Evolutionary conservation across 92 coral and sea anemone species (phyloP).

Genomic region (Muricea muricata): DNA sequence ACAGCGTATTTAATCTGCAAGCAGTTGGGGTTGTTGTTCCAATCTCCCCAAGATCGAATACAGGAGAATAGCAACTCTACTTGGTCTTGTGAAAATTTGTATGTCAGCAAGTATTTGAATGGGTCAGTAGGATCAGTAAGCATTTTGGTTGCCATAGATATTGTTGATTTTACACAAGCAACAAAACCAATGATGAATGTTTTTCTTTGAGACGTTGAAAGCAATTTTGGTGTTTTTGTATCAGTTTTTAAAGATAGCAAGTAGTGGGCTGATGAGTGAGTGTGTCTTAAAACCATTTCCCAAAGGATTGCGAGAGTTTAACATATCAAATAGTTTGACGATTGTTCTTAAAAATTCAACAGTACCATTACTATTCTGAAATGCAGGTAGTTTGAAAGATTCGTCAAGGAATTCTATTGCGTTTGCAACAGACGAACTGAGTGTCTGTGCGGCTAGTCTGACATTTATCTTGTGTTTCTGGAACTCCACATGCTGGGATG

Average conservation of each 20-base stretch:
- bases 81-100: not conserved
- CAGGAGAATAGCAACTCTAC: not conserved
- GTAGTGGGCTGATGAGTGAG: not conserved
- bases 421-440: not conserved
- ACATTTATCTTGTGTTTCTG: too few relatives aligned
- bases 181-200: not conserved
- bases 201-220: not conserved
- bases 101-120: not conserved
- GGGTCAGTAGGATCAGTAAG: not conserved
- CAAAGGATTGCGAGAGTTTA: not conserved
- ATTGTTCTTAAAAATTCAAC: not conserved
- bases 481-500: not conserved
- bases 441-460: not conserved
- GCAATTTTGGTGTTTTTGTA: not conserved
- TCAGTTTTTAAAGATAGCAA: not conserved
- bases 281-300: not conserved
- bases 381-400: not conserved
- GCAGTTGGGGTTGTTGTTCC: not conserved
- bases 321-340: not conserved
- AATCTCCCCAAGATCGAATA: not conserved
- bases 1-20: not conserved
- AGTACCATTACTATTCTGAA: not conserved
- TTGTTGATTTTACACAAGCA: not conserved
- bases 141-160: not conserved
- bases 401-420: not conserved